phyloP scores from a whole-genome alignment of 2,888 invertebrate species.

The Orthosia gracilis region DNA sequence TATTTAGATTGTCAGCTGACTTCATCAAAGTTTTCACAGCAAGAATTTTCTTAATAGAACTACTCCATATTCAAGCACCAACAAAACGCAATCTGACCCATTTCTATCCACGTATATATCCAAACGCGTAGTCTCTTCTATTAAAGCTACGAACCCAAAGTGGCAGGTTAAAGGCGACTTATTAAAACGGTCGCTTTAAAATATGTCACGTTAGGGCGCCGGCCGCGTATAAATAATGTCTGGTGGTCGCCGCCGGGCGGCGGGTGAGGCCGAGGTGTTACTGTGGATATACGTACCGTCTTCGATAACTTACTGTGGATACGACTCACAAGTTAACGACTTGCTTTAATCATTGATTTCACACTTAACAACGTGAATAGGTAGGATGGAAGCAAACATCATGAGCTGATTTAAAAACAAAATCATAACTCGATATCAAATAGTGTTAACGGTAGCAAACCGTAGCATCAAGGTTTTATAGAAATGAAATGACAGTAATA shows the following conservation, averaged over 20 bases:
- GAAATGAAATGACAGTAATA: no score
- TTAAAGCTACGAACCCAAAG: slow-evolving; percentile 67
- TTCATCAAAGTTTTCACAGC: no score
- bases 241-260: slow-evolving; percentile 76
- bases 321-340: slow-evolving; percentile 32
- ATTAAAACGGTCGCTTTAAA: slow-evolving; percentile 89
- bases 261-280: slow-evolving; percentile 73
- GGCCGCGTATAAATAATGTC: slow-evolving; percentile 86
- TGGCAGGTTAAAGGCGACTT: slow-evolving; percentile 86
- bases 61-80: not conserved
- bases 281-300: slow-evolving; percentile 66
- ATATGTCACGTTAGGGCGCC: slow-evolving; percentile 88
- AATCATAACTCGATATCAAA: no score
- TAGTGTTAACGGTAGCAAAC: no score
- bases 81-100: not conserved
- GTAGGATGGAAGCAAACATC: no score
- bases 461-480: no score
- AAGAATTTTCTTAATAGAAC: no score
- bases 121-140: slow-evolving; percentile 56
- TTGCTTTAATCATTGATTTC: not conserved
- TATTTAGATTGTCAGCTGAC: no score
- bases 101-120: not conserved
- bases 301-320: slow-evolving; percentile 67
- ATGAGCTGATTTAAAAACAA: no score
- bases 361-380: no score